These are phyloP conservation scores for Mactromeris polynyma DNA, from an alignment of 2,888 invertebrate species.

Conservation along the genomic window DNA sequence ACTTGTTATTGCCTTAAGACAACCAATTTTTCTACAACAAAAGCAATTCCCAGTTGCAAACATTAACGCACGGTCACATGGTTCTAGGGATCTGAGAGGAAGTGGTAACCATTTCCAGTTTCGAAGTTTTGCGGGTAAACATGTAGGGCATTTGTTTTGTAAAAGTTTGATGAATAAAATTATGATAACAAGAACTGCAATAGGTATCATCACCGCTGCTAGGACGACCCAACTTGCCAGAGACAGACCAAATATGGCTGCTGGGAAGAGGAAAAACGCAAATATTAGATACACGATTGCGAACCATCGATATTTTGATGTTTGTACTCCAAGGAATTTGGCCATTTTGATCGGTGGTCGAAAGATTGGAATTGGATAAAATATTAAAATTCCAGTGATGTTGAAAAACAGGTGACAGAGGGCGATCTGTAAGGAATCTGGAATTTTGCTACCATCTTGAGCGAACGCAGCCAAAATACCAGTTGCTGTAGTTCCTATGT, in stretches of 20 bases:
- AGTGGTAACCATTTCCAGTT: slow-evolving; percentile 63
- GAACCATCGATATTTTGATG: slow-evolving; percentile 89
- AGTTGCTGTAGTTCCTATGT: slow-evolving; percentile 89
- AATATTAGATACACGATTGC: slow-evolving; percentile 87
- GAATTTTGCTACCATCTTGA: slow-evolving; percentile 70
- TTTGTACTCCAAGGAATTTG: slow-evolving; percentile 88
- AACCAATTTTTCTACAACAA: slow-evolving; percentile 41
- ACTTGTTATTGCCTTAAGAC: slow-evolving; percentile 39
- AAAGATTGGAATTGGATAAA: slow-evolving; percentile 85
- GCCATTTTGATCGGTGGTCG: slow-evolving; percentile 88
- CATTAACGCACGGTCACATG: slow-evolving; percentile 73
- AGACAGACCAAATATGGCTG: slow-evolving; percentile 82
- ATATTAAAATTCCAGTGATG: slow-evolving; percentile 88
- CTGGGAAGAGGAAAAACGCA: slow-evolving; percentile 84
- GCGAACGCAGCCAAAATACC: slow-evolving; percentile 89
- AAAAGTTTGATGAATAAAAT: slow-evolving; percentile 83
- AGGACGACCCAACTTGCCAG: slow-evolving; percentile 80
- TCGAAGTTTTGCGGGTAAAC: slow-evolving; percentile 66
- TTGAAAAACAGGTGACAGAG: slow-evolving; percentile 87
- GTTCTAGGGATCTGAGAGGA: slow-evolving; percentile 81
- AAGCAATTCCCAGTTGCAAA: slow-evolving; percentile 34
- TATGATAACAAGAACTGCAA: slow-evolving; percentile 74
- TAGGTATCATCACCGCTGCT: slow-evolving; percentile 81
- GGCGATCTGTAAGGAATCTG: slow-evolving; percentile 88
- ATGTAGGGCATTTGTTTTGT: slow-evolving; percentile 87